Percentiles rank a stretch among this genome's conserved stretches.
These are phyloP conservation scores for Tenebrosternarchus preto DNA, from an alignment of 2,113 vertebrate species.

Conservation along the genomic window DNA sequence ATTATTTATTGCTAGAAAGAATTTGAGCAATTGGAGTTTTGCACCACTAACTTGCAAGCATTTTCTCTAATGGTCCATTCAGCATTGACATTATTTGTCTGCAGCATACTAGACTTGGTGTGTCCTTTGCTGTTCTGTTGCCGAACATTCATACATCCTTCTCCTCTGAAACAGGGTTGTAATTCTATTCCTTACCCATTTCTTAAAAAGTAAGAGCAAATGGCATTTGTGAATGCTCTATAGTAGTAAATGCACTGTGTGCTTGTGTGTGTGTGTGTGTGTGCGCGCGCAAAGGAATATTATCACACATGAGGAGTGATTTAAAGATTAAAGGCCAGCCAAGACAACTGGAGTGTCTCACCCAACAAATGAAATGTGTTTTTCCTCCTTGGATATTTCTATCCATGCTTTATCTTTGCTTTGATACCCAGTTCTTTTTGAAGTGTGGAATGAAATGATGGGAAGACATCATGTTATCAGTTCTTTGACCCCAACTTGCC, in stretches of 20 bases:
- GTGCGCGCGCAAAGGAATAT: not conserved
- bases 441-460: conserved; percentile 53
- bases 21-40: too few relatives aligned
- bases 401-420: conserved; percentile 59
- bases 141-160: not conserved
- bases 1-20: too few relatives aligned
- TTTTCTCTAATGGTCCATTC: not conserved
- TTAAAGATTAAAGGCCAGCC: not conserved
- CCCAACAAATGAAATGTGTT: not conserved
- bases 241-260: conserved; percentile 14
- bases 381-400: conserved; percentile 11
- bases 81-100: not conserved
- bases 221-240: too few relatives aligned
- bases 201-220: too few relatives aligned
- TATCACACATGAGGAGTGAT: conserved; percentile 17
- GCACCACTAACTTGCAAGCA: too few relatives aligned
- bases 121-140: not conserved
- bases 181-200: too few relatives aligned
- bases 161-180: not conserved
- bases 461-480: conserved; percentile 47
- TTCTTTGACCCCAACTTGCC: conserved; percentile 26
- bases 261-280: not conserved
- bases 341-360: conserved; percentile 6
- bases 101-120: not conserved
- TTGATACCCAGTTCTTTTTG: conserved; percentile 65